Percentiles rank a stretch among this genome's conserved stretches.
Evolutionary conservation across 2,797 vertebrate species (phyloP).

Genomic region (Sebastes aleutianus): DNA sequence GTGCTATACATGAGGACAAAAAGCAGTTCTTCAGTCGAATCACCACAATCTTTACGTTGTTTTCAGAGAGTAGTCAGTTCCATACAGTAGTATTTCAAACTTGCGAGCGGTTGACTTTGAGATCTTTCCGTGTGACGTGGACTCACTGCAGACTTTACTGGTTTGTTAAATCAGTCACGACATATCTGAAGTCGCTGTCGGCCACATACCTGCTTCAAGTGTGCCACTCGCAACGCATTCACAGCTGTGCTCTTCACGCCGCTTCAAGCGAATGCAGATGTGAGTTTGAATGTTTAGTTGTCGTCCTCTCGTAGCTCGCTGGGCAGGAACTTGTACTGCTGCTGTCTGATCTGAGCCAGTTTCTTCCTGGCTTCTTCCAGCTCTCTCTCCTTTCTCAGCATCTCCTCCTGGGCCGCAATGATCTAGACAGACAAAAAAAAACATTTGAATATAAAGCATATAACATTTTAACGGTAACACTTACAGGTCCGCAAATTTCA

Average conservation of each 20-base stretch:
- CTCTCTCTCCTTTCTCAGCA: conserved; percentile 97
- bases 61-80: conserved; percentile 47
- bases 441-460: background rate
- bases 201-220: conserved; percentile 15
- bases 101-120: conserved; percentile 12
- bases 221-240: conserved; percentile 11
- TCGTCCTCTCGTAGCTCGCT: conserved; percentile 94
- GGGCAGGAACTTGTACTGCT: conserved; percentile 98
- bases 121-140: conserved; percentile 12
- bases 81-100: conserved; percentile 50
- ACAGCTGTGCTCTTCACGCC: conserved; percentile 21
- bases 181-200: conserved; percentile 18
- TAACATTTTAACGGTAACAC: background rate
- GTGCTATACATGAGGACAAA: conserved; percentile 32
- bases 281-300: conserved; percentile 77
- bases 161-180: conserved; percentile 31
- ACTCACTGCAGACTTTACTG: conserved; percentile 35
- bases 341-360: conserved; percentile 97
- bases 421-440: conserved; percentile 79
- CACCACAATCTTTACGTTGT: conserved; percentile 38
- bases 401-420: conserved; percentile 98
- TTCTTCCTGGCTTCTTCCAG: conserved; percentile 98
- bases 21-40: conserved; percentile 40
- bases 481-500: no score
- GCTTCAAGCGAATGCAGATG: background rate